Base-by-base conservation (phyloP, 2,888 invertebrate genomes). In the Eurois occulta region DNA sequence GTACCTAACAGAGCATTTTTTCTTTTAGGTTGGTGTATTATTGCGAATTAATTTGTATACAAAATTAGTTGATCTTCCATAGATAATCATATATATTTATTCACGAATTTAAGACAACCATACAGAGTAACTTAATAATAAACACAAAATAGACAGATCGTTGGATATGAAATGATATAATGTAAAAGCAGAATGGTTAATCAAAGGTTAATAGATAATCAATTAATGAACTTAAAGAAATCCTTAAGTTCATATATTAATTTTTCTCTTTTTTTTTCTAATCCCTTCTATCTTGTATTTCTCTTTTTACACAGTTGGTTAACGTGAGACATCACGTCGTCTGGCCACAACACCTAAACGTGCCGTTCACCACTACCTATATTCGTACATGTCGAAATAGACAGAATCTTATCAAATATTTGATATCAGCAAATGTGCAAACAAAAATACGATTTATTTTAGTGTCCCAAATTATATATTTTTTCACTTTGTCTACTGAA, bases 381-480 rank as follows among this genome's bases (percentile, higher is more conserved):
- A 43, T 46, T 38, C 21, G 0, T 24, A 7, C 21, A 62, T n/a
- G 16, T 46, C 16, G 3, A 48, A 75, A 55, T 38, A 58, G n/a
- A 28, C 3, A 13, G 0, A 41, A 65, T 58, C 28, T 32, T 1
- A 18, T 8, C 1, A 13, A 66, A 13, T 32, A 13, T 52, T 48
- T 32, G 0, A 41, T 8, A 68, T 13, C 13, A 38, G 3, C 8
- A 3, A 35, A 46, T 83, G 90, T 90, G 89, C 86, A 91, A 87
- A 21, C 18, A 16, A 35, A 80, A 66, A 62, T 70, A 83, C 72
- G 6, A 82, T 74, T 2, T 8, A 8, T 0, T 18, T 8, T 35
- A 13, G 0, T 2, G 10, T 5, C n/a, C 0, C 0, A 60, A 82
- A 48, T 21, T 0, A 16, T 11, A 11, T 28, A 71, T 41, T 65